These are phyloP conservation scores for Thaleichthys pacificus DNA, from an alignment of 2,797 vertebrate genomes.

Conservation along the genomic window DNA sequence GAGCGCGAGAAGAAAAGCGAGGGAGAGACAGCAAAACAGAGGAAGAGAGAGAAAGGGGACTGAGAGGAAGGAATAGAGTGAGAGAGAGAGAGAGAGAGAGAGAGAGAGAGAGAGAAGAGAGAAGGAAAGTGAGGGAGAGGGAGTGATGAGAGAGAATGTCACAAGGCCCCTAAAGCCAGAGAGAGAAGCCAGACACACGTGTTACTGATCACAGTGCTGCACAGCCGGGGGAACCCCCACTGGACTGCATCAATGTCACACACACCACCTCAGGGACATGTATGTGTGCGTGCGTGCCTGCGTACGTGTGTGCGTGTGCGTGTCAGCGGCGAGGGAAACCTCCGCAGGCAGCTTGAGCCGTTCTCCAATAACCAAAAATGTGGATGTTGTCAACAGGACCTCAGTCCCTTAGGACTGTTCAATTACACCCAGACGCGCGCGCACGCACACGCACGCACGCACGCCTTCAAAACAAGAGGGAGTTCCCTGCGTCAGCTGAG, in stretches of 20 bases:
- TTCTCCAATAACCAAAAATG: constrained; percentile 18
- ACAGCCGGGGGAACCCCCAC: constrained; percentile 42
- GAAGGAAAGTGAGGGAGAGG: constrained; percentile 4
- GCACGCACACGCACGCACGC: neutral
- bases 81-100: neutral
- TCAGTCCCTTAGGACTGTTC: constrained; percentile 15
- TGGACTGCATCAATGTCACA: constrained; percentile 44
- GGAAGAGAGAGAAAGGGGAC: neutral
- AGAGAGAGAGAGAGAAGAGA: neutral
- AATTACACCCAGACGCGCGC: neutral
- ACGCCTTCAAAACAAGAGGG: neutral
- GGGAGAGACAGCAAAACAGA: neutral
- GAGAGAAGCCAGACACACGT: constrained; percentile 27
- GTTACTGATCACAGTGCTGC: constrained; percentile 47
- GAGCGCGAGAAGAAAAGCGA: constrained; percentile 16
- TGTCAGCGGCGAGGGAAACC: neutral
- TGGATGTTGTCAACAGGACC: constrained; percentile 13
- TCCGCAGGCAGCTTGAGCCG: neutral
- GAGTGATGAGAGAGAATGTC: constrained; percentile 34
- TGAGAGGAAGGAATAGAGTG: neutral
- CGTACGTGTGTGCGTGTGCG: neutral
- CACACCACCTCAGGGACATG: neutral
- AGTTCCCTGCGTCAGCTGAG: neutral
- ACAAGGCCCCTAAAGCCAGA: constrained; percentile 16
- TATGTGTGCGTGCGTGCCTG: neutral